These are phyloP conservation scores for Micropterix aruncella DNA, from an alignment of 2,888 invertebrate genomes.

Conservation along the genomic window DNA sequence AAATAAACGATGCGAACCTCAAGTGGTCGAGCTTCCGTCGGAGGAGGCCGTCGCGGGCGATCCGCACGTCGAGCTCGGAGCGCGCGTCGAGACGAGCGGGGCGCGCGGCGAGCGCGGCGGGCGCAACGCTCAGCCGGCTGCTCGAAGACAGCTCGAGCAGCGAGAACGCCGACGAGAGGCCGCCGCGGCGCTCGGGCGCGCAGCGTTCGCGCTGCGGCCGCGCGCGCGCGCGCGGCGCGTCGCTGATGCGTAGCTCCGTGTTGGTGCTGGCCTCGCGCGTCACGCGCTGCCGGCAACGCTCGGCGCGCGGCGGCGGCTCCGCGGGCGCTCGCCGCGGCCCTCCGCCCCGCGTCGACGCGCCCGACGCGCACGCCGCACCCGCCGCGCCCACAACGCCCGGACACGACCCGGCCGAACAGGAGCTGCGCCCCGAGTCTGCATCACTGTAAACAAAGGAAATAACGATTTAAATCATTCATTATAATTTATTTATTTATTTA, in stretches of 20 bases:
- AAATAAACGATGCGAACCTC: too few relatives aligned
- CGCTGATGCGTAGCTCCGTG: slow-evolving; percentile 36
- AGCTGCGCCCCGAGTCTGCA: slow-evolving; percentile 35
- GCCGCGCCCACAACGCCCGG: not conserved
- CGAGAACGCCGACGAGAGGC: not conserved
- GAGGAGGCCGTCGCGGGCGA: too few relatives aligned
- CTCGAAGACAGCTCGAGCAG: not conserved
- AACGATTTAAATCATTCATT: not conserved
- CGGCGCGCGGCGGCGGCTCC: slow-evolving; percentile 8
- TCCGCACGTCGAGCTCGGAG: too few relatives aligned
- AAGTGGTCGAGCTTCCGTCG: too few relatives aligned
- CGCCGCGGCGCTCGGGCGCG: not conserved
- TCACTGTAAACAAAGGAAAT: slow-evolving; percentile 17
- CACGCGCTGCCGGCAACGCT: slow-evolving; percentile 20
- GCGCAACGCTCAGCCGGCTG: too few relatives aligned
- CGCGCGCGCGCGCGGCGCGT: slow-evolving; percentile 23
- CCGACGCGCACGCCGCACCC: slow-evolving; percentile 2
- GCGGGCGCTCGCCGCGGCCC: slow-evolving; percentile 1
- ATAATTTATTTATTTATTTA: not conserved
- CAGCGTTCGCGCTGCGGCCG: not conserved
- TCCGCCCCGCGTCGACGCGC: not conserved
- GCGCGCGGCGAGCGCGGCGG: too few relatives aligned
- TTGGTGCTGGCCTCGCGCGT: slow-evolving; percentile 33
- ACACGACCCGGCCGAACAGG: slow-evolving; percentile 31
- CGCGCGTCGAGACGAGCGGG: too few relatives aligned